Conservation (phyloP, 2,797 vertebrate species). For the Pagetopsis macropterus region DNA sequence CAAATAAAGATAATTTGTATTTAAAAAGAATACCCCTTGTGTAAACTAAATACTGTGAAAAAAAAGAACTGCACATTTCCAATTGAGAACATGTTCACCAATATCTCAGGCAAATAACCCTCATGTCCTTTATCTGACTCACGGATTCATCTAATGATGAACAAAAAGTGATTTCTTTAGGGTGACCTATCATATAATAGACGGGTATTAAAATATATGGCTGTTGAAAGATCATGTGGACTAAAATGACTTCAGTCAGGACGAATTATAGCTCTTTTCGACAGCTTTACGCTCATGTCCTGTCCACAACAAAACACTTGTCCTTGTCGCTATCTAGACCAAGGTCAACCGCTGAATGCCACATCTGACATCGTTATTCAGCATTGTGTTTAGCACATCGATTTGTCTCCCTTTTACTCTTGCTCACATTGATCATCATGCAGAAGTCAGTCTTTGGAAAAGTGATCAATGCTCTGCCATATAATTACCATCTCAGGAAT, state of each 20-base stretch:
- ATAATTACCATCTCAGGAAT: conserved; percentile 60
- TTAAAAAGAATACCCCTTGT: background rate
- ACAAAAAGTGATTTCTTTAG: background rate
- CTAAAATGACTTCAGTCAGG: conserved; percentile 9
- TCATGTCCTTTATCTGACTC: background rate
- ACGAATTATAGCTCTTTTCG: conserved; percentile 20
- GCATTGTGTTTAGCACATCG: conserved; percentile 65
- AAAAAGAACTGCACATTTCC: too few relatives aligned
- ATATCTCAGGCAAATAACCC: background rate
- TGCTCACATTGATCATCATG: conserved; percentile 59
- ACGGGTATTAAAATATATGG: background rate
- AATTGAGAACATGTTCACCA: background rate
- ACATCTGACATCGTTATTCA: conserved; percentile 62
- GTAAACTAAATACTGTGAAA: background rate
- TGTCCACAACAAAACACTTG: conserved; percentile 20
- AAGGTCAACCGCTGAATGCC: conserved; percentile 65
- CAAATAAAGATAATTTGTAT: background rate
- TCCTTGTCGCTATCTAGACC: conserved; percentile 43
- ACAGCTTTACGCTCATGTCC: conserved; percentile 29
- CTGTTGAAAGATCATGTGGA: conserved; percentile 6
- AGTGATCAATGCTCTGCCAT: conserved; percentile 60
- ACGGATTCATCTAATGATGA: background rate
- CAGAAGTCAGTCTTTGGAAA: conserved; percentile 52
- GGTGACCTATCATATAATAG: background rate
- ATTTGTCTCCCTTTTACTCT: conserved; percentile 56